A percentile compares a stretch with the other conserved stretches of the same genome.
These are phyloP conservation scores for Eristalis tenax DNA, from an alignment of 2,888 invertebrate genomes.

Conservation along the genomic window DNA sequence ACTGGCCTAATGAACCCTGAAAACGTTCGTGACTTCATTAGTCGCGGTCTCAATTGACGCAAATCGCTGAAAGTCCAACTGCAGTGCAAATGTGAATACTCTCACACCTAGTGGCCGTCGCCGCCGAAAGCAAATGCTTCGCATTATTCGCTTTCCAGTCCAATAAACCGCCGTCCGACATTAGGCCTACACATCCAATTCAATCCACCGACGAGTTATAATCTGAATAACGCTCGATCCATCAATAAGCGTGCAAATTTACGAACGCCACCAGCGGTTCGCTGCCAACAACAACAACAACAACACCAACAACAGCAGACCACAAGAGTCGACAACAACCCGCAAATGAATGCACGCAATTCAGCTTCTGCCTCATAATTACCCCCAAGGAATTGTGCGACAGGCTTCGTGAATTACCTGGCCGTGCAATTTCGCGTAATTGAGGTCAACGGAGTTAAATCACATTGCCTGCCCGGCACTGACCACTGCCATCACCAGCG, in stretches of 20 bases:
- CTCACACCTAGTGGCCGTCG: neutral
- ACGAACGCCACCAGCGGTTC: neutral
- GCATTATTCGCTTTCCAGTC: slow-evolving; percentile 18
- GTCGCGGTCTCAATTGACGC: neutral
- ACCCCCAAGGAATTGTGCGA: slow-evolving; percentile 61
- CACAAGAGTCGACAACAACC: slow-evolving; percentile 9
- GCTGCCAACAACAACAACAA: no score
- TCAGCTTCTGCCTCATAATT: slow-evolving; percentile 56
- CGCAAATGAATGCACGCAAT: slow-evolving; percentile 62
- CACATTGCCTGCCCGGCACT: slow-evolving; percentile 29
- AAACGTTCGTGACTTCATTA: slow-evolving; percentile 42
- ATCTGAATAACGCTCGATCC: slow-evolving; percentile 36
- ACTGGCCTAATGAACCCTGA: neutral
- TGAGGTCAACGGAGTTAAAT: slow-evolving; percentile 67
- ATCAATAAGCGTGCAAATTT: slow-evolving; percentile 47
- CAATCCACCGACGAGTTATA: slow-evolving; percentile 33
- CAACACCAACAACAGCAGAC: neutral
- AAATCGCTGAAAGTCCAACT: slow-evolving; percentile 10
- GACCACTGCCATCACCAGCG: neutral
- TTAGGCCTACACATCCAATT: neutral
- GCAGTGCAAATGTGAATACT: neutral
- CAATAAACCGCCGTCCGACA: slow-evolving; percentile 12
- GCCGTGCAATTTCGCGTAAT: slow-evolving; percentile 67
- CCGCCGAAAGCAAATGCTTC: neutral
- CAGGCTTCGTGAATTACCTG: slow-evolving; percentile 61